Evolutionary conservation across 2,113 vertebrate genomes (phyloP), one percentile per base, ranked within the genome.

Genomic region (Nerophis lumbriciformis): DNA sequence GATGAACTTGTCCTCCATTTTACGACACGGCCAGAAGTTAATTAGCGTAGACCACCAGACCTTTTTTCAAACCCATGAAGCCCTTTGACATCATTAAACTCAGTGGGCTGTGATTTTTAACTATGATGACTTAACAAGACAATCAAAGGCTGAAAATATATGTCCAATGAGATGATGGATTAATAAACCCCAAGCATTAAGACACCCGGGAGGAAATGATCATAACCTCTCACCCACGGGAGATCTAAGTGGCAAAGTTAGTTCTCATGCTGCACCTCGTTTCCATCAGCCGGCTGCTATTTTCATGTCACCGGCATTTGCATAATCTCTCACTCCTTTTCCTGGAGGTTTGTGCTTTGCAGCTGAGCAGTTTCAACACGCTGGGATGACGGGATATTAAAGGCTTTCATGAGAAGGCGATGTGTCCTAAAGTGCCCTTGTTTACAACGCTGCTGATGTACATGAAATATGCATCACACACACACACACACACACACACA

Each of bases 141-240:
- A 38, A 61, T 61, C 21, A 35, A 28, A 39, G 45, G 53, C 61
- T 39, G 11, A 12, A 11, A 42, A 69, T 28, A 28, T 28, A 3
- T 28, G 28, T 28, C 28, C 28, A 28, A 28, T 28, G 28, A 28
- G 28, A 28, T 28, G 55, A 67, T 51, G 35, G 62, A 48, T 35
- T 28, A 69, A 71, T 57, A 71, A 63, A 63, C 72, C 76, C 16
- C 49, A 58, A 70, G 68, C 56, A n/a, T 36, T 12, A 48, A 63
- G 45, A 19, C 0, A 36, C 75, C 53, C 35, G 51, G 5, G 52
- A 75, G 49, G 13, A 54, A 50, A 65, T 12, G 48, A 44, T 49
- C 7, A 1, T 61, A 69, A 58, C 57, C 53, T 68, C 59, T 65
- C 19, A 16, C 65, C 56, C 28, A 58, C 10, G 11, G 1, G 10